phyloP scores from a whole-genome alignment of 2,797 vertebrate genomes.

The Protonibea diacanthus region DNA sequence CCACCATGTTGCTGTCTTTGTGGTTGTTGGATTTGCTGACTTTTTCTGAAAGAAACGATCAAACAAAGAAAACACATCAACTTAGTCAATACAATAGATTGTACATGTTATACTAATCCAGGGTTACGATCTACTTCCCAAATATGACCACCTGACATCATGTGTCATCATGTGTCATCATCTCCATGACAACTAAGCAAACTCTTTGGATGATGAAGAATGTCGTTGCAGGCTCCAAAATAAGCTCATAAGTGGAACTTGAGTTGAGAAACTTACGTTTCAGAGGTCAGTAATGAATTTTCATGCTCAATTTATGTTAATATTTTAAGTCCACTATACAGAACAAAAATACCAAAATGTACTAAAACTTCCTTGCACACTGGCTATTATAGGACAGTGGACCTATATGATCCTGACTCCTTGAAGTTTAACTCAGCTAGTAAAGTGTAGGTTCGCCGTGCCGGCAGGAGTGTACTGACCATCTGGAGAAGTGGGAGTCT shows the following conservation, averaged over 20 bases:
- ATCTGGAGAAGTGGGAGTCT: constrained; percentile 75
- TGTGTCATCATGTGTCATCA: too few species aligned
- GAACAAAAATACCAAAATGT: not conserved
- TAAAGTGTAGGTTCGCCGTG: constrained; percentile 54
- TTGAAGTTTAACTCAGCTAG: constrained; percentile 47
- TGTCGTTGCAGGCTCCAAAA: not conserved
- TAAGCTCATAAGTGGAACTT: not conserved
- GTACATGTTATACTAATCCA: not conserved
- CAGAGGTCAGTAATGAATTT: not conserved
- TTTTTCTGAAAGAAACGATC: constrained; percentile 89
- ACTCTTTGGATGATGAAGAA: not conserved
- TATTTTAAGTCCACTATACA: not conserved
- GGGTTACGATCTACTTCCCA: not conserved
- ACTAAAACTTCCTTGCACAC: constrained; percentile 13
- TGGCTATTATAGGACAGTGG: constrained; percentile 19
- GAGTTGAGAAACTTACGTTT: not conserved
- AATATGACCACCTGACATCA: not conserved
- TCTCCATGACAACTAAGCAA: not conserved
- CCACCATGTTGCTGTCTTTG: constrained; percentile 92
- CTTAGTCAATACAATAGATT: not conserved
- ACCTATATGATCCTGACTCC: constrained; percentile 25
- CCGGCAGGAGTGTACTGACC: constrained; percentile 62
- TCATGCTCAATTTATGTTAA: not conserved
- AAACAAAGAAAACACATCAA: constrained; percentile 5
- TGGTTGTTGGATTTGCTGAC: constrained; percentile 99